phyloP scores from a whole-genome alignment of 2,888 invertebrate genomes.

The Drosophila picticornis region DNA sequence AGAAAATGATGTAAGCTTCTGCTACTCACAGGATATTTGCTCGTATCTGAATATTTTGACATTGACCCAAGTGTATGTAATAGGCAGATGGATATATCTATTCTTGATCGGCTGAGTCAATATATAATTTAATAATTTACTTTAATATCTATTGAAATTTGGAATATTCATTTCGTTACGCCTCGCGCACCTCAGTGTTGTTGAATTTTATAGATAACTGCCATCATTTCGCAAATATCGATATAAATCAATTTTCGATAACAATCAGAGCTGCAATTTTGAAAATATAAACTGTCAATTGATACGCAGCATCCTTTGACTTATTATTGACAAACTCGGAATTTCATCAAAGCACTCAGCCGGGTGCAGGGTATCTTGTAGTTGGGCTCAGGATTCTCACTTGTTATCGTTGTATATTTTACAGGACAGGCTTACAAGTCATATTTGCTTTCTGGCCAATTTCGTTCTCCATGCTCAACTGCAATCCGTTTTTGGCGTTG shows the following conservation, averaged over 20 bases:
- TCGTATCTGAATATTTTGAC: not conserved
- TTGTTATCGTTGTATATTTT: not conserved
- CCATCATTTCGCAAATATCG: not conserved
- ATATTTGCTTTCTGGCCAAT: conserved; percentile 39
- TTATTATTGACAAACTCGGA: not conserved
- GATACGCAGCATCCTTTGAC: not conserved
- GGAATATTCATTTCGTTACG: no score
- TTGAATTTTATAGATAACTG: not conserved
- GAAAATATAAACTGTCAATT: not conserved
- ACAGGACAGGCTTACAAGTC: conserved; percentile 21
- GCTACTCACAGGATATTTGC: not conserved
- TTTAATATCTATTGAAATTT: no score
- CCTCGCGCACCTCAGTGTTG: no score
- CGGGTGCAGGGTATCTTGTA: not conserved
- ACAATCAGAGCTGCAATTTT: not conserved
- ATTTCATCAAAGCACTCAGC: not conserved
- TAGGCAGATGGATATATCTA: not conserved
- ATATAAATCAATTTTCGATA: not conserved
- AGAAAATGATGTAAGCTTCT: not conserved
- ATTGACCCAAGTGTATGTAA: not conserved
- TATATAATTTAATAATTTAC: no score
- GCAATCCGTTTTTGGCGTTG: conserved; percentile 36
- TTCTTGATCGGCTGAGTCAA: not conserved
- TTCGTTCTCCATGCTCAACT: not conserved
- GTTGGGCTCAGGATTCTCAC: not conserved